These are phyloP conservation scores for Scrobipalpa costella DNA, from an alignment of 2,888 invertebrate species.

Conservation along the genomic window DNA sequence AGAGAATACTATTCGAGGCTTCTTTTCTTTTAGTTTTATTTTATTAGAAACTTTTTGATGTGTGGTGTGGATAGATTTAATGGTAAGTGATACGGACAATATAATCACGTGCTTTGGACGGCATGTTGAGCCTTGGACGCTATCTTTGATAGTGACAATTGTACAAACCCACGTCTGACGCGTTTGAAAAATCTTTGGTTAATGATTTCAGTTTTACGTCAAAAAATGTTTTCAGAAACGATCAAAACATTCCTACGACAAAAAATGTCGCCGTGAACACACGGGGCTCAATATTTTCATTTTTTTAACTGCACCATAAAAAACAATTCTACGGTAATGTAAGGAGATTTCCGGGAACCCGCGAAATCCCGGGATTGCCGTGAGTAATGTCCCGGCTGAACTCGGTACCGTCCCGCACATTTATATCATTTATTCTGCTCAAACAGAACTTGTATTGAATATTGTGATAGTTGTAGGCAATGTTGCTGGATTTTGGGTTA, in stretches of 20 bases:
- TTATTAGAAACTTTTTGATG: not conserved
- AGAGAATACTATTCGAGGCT: not conserved
- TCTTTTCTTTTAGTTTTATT: not conserved
- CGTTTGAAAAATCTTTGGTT: no score
- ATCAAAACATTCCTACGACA: not conserved
- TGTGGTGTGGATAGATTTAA: no score
- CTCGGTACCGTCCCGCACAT: conserved; percentile 37
- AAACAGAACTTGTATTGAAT: conserved; percentile 6
- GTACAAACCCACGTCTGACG: no score
- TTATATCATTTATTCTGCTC: conserved; percentile 43
- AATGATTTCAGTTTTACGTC: no score
- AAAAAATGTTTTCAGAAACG: no score
- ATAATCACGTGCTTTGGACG: no score
- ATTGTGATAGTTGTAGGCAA: not conserved
- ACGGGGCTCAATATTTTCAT: not conserved
- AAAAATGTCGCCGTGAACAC: not conserved
- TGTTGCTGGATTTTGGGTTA: not conserved
- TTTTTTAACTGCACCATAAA: conserved; percentile 27
- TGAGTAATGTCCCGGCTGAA: conserved; percentile 42
- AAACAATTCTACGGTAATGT: conserved; percentile 36
- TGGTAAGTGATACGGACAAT: no score
- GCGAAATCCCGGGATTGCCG: conserved; percentile 33
- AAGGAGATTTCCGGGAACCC: conserved; percentile 31
- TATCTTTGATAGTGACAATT: no score
- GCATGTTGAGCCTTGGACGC: no score